Percentiles rank a stretch among this genome's conserved stretches.
These are phyloP conservation scores for Percopsis omiscomaycus DNA, from an alignment of 2,797 vertebrate species.

Conservation along the genomic window DNA sequence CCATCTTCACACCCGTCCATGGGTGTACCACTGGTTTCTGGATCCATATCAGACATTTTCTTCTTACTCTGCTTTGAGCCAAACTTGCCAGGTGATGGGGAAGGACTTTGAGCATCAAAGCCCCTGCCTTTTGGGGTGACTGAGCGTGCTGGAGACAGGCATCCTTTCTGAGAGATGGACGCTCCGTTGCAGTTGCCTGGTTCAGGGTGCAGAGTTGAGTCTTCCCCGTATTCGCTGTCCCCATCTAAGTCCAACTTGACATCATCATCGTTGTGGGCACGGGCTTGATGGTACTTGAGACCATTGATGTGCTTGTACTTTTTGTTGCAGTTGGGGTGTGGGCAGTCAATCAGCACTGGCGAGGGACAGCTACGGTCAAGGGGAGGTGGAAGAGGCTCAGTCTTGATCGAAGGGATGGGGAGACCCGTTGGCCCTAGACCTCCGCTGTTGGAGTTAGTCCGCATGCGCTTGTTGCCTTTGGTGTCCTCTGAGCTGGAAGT, in stretches of 20 bases:
- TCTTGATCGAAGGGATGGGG: conserved; percentile 82
- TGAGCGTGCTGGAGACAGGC: conserved; percentile 90
- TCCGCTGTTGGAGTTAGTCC: conserved; percentile 91
- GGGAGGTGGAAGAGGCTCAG: conserved; percentile 80
- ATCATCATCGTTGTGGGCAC: conserved; percentile 92
- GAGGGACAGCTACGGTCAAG: conserved; percentile 94
- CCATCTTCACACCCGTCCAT: conserved; percentile 95
- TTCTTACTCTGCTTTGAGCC: conserved; percentile 93
- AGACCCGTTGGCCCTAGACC: conserved; percentile 80
- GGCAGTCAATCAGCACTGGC: conserved; percentile 96
- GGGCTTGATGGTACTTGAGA: conserved; percentile 98
- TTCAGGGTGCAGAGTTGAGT: conserved; percentile 88
- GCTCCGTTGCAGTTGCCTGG: conserved; percentile 91
- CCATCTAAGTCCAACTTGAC: conserved; percentile 92
- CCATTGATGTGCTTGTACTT: conserved; percentile 99
- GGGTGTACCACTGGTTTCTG: conserved; percentile 83
- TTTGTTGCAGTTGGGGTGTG: conserved; percentile 99
- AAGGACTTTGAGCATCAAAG: conserved; percentile 92
- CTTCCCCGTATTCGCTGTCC: conserved; percentile 95
- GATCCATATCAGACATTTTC: conserved; percentile 86
- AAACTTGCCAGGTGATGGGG: conserved; percentile 91
- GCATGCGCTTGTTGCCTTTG: conserved; percentile 97
- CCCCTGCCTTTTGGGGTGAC: conserved; percentile 93
- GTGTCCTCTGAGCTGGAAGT: conserved; percentile 99
- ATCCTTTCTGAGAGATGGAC: conserved; percentile 88